Evolutionary conservation across 2,113 vertebrate species (phyloP).

Genomic region (Psittacara wagleri): DNA sequence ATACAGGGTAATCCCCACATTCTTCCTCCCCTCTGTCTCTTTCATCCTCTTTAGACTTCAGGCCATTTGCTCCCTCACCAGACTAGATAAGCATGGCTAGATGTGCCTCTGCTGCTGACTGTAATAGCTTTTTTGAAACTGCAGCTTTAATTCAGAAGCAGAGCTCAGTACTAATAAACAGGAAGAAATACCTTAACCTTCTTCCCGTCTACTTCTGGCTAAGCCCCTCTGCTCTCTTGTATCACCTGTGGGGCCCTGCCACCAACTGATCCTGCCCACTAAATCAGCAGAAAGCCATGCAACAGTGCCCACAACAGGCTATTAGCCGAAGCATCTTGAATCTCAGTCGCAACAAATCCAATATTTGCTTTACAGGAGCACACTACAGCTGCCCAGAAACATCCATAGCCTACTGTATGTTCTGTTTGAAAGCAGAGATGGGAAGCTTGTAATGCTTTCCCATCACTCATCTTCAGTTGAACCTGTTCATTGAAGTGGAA

Average conservation of each 20-base stretch:
- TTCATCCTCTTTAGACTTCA: neutral
- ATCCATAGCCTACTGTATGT: fast-evolving
- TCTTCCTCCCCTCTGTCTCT: neutral
- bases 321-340: neutral
- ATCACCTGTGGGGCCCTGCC: too few species aligned
- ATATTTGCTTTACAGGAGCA: neutral
- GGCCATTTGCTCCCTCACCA: neutral
- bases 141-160: neutral
- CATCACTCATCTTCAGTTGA: neutral
- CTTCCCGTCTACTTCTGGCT: too few species aligned
- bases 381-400: neutral
- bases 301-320: neutral
- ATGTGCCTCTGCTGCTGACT: neutral
- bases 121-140: neutral
- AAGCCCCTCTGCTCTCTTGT: neutral
- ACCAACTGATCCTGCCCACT: neutral
- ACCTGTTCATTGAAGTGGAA: neutral
- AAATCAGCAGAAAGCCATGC: neutral
- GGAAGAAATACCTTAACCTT: fast-evolving
- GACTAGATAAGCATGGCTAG: neutral
- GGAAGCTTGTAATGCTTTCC: neutral
- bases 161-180: neutral
- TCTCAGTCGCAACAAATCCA: neutral
- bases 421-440: neutral
- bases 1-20: neutral